Percentiles rank a stretch among this genome's conserved stretches.
These are phyloP conservation scores for Mycetomoellerius zeteki DNA, from an alignment of 1,140 invertebrate genomes.

Conservation along the genomic window DNA sequence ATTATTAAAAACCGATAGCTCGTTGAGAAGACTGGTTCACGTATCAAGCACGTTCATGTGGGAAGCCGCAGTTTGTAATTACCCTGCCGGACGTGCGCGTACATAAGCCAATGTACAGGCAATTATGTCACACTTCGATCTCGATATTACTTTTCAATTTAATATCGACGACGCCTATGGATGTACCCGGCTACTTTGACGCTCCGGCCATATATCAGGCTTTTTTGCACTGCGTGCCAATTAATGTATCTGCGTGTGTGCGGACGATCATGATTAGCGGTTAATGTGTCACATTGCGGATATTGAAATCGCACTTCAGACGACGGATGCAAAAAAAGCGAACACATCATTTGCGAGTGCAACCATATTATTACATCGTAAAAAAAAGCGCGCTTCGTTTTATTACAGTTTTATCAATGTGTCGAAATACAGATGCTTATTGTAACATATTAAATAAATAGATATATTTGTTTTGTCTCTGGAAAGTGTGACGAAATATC, in stretches of 20 bases:
- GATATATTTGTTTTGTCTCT: neutral
- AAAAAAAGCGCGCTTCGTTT: neutral
- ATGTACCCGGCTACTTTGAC: neutral
- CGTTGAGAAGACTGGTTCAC: constrained; percentile 7
- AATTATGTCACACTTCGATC: constrained; percentile 75
- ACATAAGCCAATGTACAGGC: constrained; percentile 57
- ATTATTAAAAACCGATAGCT: constrained; percentile 78
- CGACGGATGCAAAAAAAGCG: constrained; percentile 52
- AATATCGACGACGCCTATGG: constrained; percentile 31
- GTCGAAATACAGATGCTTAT: neutral
- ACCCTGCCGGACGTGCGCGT: constrained; percentile 66
- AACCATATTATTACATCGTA: neutral
- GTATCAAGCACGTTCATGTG: neutral
- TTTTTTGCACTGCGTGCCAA: constrained; percentile 48
- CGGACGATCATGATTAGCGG: constrained; percentile 70
- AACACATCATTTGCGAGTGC: neutral
- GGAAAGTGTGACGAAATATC: neutral
- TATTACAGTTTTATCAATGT: constrained; percentile 18
- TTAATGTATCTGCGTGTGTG: constrained; percentile 55
- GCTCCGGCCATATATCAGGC: neutral
- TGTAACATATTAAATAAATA: neutral
- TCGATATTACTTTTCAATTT: constrained; percentile 78
- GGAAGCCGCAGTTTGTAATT: constrained; percentile 69
- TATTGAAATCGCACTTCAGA: constrained; percentile 74
- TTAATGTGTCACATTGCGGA: constrained; percentile 69